Base-by-base conservation (phyloP, 2,113 vertebrate species). In the Hymenochirus boettgeri region DNA sequence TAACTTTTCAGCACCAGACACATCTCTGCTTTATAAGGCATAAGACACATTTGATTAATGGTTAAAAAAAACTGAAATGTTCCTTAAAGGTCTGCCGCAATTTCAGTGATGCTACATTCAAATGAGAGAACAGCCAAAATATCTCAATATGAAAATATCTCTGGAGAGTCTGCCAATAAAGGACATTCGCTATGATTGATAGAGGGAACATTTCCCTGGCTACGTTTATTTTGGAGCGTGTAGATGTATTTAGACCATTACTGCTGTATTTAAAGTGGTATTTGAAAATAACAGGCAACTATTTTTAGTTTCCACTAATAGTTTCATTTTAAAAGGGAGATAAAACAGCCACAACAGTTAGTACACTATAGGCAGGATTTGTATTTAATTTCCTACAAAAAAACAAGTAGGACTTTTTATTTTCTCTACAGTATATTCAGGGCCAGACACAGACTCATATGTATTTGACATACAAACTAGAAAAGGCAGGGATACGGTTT, bases 11-110 rank as follows among this genome's bases (percentile, higher is more conserved):
- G 37, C 27, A 48, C 22, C 27, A 50, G 22, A 57, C 53, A 65
- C 35, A 45, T 57, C 42, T 26, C 54, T 48, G 54, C 7, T 46
- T 27, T 25, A 33, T 64, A 52, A 47, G n/a, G 63, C 54, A 57
- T 65, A 26, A 48, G 63, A 65, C 63, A 50, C 33, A 37, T 66
- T 51, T 66, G 55, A 70, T 61, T 46, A 61, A 70, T 70, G 37
- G 24, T 57, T 51, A 4, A 26, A 42, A 8, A 35, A 60, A 27
- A 52, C 12, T 26, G 52, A 33, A 45, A 61, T 31, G 56, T 15
- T 55, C 23, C 51, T 55, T 26, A 21, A 39, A 51, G 29, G 33
- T 63, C 53, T 70, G 42, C 13, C 31, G 61, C 10, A 47, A 70
- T 54, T 50, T 48, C 50, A 54, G 9, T 48, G 21, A 33, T 24